These are phyloP conservation scores for Gorsachius magnificus DNA, from an alignment of 2,797 vertebrate species.

Conservation along the genomic window DNA sequence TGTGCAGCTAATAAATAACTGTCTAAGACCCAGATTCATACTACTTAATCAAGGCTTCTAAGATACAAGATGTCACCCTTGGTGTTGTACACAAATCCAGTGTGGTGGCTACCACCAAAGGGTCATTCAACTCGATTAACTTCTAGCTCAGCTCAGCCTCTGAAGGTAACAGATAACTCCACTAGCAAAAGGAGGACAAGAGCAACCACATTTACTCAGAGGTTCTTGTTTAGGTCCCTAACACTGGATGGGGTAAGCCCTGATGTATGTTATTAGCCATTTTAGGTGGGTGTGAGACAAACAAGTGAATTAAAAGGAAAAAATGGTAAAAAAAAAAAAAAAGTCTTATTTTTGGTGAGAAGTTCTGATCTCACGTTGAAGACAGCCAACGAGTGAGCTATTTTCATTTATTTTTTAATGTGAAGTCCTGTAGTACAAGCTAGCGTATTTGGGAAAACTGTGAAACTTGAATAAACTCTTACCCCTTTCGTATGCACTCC, in stretches of 20 bases:
- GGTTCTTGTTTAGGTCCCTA: neutral
- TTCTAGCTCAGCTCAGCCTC: neutral
- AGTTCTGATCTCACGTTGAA: neutral
- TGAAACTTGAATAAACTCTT: neutral
- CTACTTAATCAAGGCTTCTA: neutral
- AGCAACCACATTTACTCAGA: neutral
- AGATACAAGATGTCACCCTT: neutral
- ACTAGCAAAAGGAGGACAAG: neutral
- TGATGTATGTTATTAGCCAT: neutral
- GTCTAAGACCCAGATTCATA: neutral
- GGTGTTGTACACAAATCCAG: neutral
- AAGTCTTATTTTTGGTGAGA: neutral
- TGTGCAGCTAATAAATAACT: slow-evolving; percentile 8
- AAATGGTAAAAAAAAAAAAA: neutral
- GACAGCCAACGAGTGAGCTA: neutral
- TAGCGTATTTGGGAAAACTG: neutral
- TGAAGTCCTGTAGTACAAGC: neutral
- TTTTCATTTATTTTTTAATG: neutral
- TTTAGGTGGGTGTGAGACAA: neutral
- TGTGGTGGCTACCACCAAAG: neutral
- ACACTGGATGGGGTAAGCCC: fast-evolving
- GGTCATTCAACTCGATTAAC: neutral
- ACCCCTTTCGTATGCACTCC: neutral
- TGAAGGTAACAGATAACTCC: neutral
- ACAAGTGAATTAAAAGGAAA: neutral